These are phyloP conservation scores for Drosophila formosana DNA, from an alignment of 2,888 invertebrate species.

Conservation along the genomic window DNA sequence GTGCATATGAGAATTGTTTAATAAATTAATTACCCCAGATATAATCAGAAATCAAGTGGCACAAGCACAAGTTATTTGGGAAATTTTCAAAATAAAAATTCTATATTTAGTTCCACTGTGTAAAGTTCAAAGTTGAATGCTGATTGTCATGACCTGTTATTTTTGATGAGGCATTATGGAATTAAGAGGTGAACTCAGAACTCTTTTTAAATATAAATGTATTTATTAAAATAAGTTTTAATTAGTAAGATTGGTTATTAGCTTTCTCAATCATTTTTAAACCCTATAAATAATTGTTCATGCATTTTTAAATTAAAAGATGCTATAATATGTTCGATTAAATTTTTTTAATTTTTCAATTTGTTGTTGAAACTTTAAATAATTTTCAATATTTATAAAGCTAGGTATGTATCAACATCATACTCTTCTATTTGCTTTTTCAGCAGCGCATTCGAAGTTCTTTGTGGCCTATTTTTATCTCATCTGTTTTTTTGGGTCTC, in stretches of 20 bases:
- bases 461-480: not conserved
- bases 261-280: too few species aligned
- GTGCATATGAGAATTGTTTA: constrained; percentile 58
- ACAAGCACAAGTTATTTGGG: constrained; percentile 27
- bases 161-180: not conserved
- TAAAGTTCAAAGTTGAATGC: constrained; percentile 41
- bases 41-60: constrained; percentile 55
- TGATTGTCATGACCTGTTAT: constrained; percentile 17
- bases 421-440: not conserved
- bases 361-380: not conserved
- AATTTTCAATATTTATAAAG: not conserved
- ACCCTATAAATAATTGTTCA: too few species aligned
- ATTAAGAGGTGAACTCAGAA: not conserved
- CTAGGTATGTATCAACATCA: too few species aligned
- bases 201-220: not conserved
- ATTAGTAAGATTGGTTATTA: too few species aligned
- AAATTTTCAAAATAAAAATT: constrained; percentile 15
- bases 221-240: too few species aligned
- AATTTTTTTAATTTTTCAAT: too few species aligned
- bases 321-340: too few species aligned
- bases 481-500: constrained; percentile 7
- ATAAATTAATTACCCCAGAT: constrained; percentile 68
- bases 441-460: constrained; percentile 25
- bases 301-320: too few species aligned
- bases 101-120: constrained; percentile 33